phyloP scores from a whole-genome alignment of 2,888 invertebrate genomes.

The Zhuqinia jingwanae region DNA sequence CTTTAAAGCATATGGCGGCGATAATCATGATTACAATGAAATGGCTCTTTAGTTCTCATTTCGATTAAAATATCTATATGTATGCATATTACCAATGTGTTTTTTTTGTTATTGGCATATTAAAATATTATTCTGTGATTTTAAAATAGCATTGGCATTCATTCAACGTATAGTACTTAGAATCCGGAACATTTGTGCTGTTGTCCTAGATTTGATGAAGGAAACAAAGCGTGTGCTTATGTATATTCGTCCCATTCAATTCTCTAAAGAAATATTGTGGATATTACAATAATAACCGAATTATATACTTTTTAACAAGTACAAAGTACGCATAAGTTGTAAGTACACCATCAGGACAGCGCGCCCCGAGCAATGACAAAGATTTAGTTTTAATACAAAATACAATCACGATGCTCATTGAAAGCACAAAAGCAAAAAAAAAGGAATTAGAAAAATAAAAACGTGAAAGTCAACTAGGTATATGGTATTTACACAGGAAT shows the following conservation, averaged over 20 bases:
- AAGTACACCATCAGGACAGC: constrained; percentile 3
- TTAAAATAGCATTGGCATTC: too few relatives aligned
- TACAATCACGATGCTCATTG: constrained; percentile 42
- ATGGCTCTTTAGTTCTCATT: background rate
- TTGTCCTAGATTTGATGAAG: constrained; percentile 57
- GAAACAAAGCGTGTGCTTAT: background rate
- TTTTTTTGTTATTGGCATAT: too few relatives aligned
- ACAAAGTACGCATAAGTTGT: too few relatives aligned
- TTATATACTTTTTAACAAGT: constrained; percentile 36
- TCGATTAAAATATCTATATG: background rate
- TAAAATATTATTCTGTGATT: background rate
- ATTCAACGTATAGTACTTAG: too few relatives aligned
- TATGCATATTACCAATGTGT: too few relatives aligned
- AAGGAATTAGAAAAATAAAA: too few relatives aligned
- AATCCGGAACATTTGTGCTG: constrained; percentile 64
- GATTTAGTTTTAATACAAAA: constrained; percentile 41
- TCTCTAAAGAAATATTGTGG: background rate
- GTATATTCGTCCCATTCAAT: background rate
- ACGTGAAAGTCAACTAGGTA: too few relatives aligned
- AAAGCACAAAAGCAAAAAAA: constrained; percentile 5
- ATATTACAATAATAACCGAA: constrained; percentile 11
- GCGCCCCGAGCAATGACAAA: background rate
- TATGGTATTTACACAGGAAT: too few relatives aligned
- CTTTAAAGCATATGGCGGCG: too few relatives aligned
- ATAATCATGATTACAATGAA: constrained; percentile 36